These are phyloP conservation scores for Leucopsar rothschildi DNA, from an alignment of 2,113 vertebrate genomes.

Conservation along the genomic window DNA sequence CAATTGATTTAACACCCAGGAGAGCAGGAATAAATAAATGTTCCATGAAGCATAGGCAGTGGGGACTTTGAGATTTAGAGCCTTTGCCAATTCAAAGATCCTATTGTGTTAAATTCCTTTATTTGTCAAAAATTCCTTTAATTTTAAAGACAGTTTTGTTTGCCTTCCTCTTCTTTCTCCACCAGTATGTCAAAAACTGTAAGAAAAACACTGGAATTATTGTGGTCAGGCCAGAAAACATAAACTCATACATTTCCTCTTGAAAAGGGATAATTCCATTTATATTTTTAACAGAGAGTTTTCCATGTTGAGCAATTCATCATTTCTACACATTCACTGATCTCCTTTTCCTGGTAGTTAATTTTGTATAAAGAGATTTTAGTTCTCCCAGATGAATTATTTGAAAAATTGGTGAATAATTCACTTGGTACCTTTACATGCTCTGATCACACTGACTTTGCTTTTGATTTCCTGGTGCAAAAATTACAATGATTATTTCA, in stretches of 20 bases:
- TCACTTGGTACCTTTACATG: fast-evolving
- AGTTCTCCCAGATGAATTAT: not conserved
- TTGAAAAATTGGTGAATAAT: not conserved
- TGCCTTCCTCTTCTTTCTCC: not conserved
- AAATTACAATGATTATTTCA: not conserved
- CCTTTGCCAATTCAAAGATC: not conserved
- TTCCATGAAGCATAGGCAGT: fast-evolving
- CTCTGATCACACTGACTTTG: not conserved
- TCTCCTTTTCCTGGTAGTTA: not conserved
- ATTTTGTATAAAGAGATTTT: not conserved
- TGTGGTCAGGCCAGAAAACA: not conserved
- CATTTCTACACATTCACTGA: not conserved
- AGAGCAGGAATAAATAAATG: not conserved
- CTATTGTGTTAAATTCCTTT: fast-evolving
- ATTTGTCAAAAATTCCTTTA: not conserved
- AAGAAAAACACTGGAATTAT: not conserved
- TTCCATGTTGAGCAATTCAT: not conserved
- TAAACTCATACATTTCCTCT: not conserved
- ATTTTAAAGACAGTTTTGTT: not conserved
- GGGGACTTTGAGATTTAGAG: not conserved
- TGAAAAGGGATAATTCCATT: not conserved
- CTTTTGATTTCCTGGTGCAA: not conserved
- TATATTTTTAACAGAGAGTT: not conserved
- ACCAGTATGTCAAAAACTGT: not conserved
- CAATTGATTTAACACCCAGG: not conserved